These are phyloP conservation scores for Drosophila diplacantha DNA, from an alignment of 2,888 invertebrate species.

Conservation along the genomic window DNA sequence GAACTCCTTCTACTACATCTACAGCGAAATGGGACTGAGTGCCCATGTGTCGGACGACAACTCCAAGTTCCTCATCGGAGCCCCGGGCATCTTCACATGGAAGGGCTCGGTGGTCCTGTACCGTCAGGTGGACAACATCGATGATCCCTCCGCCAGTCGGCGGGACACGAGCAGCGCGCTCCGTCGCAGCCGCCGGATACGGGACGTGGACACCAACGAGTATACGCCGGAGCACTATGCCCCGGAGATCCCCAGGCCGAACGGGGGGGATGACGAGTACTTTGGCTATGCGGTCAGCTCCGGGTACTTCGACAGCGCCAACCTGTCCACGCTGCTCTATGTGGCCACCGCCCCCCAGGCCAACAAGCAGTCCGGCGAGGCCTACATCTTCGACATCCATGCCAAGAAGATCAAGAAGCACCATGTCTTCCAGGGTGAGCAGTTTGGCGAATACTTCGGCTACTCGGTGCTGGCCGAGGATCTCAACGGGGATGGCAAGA, in stretches of 20 bases:
- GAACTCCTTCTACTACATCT: slow-evolving; percentile 72
- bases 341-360: slow-evolving; percentile 78
- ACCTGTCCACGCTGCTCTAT: slow-evolving; percentile 68
- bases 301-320: slow-evolving; percentile 74
- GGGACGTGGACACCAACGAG: slow-evolving; percentile 44
- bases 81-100: slow-evolving; percentile 77
- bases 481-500: slow-evolving; percentile 81
- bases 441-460: slow-evolving; percentile 84
- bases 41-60: slow-evolving; percentile 77
- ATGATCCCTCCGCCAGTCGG: slow-evolving; percentile 74
- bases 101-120: slow-evolving; percentile 76
- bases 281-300: slow-evolving; percentile 77
- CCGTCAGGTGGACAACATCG: slow-evolving; percentile 58
- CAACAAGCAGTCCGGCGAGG: slow-evolving; percentile 77
- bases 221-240: slow-evolving; percentile 55
- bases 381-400: slow-evolving; percentile 74
- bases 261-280: slow-evolving; percentile 75
- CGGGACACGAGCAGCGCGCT: slow-evolving; percentile 65
- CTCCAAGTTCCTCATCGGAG: slow-evolving; percentile 76
- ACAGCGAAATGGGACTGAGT: slow-evolving; percentile 76
- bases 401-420: slow-evolving; percentile 66
- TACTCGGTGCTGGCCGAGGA: slow-evolving; percentile 81
- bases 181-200: slow-evolving; percentile 21
- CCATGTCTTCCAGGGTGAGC: slow-evolving; percentile 77
- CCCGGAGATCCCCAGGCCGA: slow-evolving; percentile 73